Percentiles rank a stretch among this genome's conserved stretches.
Conservation (phyloP, 2,888 invertebrate genomes). For the Drosophila ezoana region DNA sequence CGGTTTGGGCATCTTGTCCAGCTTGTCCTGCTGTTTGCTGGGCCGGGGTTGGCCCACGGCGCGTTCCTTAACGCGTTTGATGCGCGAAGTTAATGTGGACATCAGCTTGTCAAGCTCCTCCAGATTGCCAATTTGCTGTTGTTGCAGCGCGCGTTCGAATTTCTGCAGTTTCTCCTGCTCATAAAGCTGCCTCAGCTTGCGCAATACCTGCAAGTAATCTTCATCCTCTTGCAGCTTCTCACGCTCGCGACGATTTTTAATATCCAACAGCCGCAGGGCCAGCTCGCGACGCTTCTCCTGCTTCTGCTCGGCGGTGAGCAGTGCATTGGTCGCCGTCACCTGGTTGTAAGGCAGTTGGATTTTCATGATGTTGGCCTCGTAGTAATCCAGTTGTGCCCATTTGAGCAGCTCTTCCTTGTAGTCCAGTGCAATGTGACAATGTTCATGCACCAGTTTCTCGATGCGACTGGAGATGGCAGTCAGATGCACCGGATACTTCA, state of each 20-base stretch:
- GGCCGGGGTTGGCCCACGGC: constrained; percentile 50
- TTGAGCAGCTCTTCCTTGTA: constrained; percentile 91
- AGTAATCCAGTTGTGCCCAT: constrained; percentile 93
- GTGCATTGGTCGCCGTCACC: constrained; percentile 85
- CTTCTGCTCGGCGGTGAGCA: constrained; percentile 90
- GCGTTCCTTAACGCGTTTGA: constrained; percentile 88
- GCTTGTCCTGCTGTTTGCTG: constrained; percentile 66
- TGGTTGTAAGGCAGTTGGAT: constrained; percentile 93
- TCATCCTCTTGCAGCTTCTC: constrained; percentile 95
- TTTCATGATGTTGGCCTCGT: constrained; percentile 92
- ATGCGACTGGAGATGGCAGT: constrained; percentile 94
- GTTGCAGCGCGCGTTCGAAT: constrained; percentile 90
- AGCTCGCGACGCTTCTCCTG: constrained; percentile 94
- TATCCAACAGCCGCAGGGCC: constrained; percentile 93
- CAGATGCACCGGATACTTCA: constrained; percentile 96
- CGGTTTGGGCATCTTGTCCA: constrained; percentile 79
- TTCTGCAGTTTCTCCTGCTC: constrained; percentile 91
- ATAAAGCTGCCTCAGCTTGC: constrained; percentile 90
- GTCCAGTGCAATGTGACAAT: constrained; percentile 91
- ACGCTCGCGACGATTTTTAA: constrained; percentile 94
- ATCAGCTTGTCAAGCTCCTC: constrained; percentile 90
- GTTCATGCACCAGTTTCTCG: constrained; percentile 94
- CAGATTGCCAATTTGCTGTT: constrained; percentile 90
- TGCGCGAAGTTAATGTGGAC: constrained; percentile 54
- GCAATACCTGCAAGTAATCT: constrained; percentile 91